Evolutionary conservation across 2,113 vertebrate species (phyloP).

Genomic region (Lethenteron camtschaticum): DNA sequence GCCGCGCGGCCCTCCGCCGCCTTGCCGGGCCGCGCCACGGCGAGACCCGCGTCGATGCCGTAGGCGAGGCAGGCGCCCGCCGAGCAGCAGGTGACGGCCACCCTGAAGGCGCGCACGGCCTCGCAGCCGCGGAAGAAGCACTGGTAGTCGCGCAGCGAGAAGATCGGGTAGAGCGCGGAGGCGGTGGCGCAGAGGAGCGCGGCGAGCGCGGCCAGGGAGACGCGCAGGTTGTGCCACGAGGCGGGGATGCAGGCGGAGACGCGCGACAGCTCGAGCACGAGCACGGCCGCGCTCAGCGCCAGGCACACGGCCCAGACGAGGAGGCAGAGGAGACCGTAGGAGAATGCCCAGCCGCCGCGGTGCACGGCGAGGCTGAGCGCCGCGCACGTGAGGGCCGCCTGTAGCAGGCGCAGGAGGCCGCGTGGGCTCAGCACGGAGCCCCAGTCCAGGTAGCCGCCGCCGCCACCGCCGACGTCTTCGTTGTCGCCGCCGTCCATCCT

Average conservation of each 20-base stretch:
- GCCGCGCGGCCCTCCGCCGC: constrained; percentile 38
- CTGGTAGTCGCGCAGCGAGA: neutral
- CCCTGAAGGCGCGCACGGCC: neutral
- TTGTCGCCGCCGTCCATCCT: too few relatives aligned
- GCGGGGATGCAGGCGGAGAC: constrained; percentile 4
- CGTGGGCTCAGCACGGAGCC: neutral
- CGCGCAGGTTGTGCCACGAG: constrained; percentile 3
- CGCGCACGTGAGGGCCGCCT: constrained; percentile 5
- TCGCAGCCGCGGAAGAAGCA: constrained; percentile 6
- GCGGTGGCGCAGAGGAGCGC: constrained; percentile 1
- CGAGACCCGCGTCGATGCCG: constrained; percentile 32
- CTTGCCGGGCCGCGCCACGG: constrained; percentile 24
- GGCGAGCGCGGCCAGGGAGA: constrained; percentile 4
- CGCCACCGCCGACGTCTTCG: neutral
- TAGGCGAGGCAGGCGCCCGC: constrained; percentile 29
- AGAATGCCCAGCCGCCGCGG: constrained; percentile 4
- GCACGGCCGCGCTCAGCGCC: constrained; percentile 3
- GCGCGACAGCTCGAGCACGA: constrained; percentile 1
- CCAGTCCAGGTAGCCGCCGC: constrained; percentile 3
- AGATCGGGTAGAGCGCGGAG: neutral
- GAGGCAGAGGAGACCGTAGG: constrained; percentile 2
- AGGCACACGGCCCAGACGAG: neutral
- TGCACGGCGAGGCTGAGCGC: constrained; percentile 5
- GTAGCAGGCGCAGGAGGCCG: neutral
- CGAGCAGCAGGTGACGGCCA: constrained; percentile 1